Percentiles rank a stretch among this genome's conserved stretches.
Evolutionary conservation across 2,113 vertebrate species (phyloP).

Genomic region (Psophia crepitans): DNA sequence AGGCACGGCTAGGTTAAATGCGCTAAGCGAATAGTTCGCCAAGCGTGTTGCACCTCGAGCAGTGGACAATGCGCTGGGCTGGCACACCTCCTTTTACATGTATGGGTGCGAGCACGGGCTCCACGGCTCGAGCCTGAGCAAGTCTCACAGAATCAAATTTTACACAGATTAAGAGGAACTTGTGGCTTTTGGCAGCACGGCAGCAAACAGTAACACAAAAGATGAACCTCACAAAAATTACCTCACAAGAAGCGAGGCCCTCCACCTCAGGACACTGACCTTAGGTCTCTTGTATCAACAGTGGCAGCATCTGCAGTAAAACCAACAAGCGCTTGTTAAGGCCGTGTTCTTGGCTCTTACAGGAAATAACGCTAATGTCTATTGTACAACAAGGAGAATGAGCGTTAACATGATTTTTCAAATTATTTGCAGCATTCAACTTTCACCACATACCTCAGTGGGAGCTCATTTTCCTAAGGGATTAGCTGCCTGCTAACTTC

Average conservation of each 20-base stretch:
- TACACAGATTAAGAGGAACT: neutral
- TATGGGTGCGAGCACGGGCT: fast-evolving
- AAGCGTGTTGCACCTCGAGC: neutral
- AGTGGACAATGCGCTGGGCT: neutral
- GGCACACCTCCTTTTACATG: fast-evolving
- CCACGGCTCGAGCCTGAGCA: too few relatives aligned
- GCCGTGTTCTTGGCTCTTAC: neutral
- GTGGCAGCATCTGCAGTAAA: neutral
- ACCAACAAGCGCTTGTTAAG: neutral
- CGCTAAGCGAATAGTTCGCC: neutral
- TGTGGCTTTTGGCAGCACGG: neutral
- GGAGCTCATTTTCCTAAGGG: neutral
- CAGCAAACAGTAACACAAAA: neutral
- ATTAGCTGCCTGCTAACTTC: neutral
- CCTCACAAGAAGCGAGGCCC: neutral
- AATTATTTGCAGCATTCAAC: neutral
- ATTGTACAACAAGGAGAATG: neutral
- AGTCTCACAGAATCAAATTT: neutral
- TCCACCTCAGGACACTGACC: neutral
- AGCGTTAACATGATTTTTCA: neutral
- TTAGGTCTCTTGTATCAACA: neutral
- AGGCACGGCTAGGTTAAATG: neutral
- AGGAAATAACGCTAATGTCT: neutral
- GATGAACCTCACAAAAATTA: fast-evolving
- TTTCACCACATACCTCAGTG: neutral